Conservation (phyloP, 2,797 vertebrate species). For the Tapera naevia region DNA sequence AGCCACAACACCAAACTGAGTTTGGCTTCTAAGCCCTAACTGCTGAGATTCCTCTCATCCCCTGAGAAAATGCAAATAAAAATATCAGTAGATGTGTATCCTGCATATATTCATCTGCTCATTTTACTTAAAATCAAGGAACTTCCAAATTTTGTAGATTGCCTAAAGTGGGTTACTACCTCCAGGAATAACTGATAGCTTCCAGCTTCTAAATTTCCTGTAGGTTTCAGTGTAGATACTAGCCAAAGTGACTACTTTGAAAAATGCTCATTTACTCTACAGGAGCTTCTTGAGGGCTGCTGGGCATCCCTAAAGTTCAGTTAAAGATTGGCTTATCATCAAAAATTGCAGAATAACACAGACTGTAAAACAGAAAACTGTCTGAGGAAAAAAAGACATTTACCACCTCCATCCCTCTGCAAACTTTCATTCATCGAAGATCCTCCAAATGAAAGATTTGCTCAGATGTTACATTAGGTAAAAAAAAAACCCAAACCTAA, state of each 20-base stretch:
- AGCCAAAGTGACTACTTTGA: background rate
- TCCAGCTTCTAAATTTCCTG: background rate
- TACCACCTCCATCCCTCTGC: rapidly evolving
- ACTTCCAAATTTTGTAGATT: background rate
- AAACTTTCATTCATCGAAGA: background rate
- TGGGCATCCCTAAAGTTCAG: background rate
- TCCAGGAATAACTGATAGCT: background rate
- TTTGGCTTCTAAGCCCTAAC: background rate
- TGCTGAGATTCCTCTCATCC: background rate
- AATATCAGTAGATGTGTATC: background rate
- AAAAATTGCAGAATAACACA: background rate
- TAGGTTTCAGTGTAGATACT: background rate
- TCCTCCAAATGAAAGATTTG: background rate
- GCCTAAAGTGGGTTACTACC: background rate
- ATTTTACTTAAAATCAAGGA: background rate
- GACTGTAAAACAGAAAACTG: background rate
- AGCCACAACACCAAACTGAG: background rate
- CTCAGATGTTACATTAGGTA: background rate
- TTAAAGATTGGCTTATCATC: background rate
- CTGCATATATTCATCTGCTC: background rate
- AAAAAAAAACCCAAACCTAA: background rate
- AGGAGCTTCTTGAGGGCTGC: background rate
- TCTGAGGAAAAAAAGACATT: background rate
- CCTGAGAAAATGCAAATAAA: background rate
- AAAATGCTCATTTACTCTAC: background rate